These are phyloP conservation scores for Condylostylus longicornis DNA, from an alignment of 1,140 invertebrate species.

Conservation along the genomic window DNA sequence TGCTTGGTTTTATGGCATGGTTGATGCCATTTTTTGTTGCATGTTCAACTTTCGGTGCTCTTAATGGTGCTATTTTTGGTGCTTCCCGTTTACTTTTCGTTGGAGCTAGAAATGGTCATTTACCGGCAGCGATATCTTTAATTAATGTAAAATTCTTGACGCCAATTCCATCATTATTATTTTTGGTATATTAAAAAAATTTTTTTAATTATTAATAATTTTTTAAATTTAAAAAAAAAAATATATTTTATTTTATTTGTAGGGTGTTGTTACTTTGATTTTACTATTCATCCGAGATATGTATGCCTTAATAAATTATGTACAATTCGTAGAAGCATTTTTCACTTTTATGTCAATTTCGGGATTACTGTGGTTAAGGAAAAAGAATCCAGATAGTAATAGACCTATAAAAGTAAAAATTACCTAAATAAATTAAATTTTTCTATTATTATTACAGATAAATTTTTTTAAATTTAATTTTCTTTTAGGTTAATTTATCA, in stretches of 20 bases:
- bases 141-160: conserved; percentile 74
- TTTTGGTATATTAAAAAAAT: conserved; percentile 55
- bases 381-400: conserved; percentile 51
- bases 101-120: conserved; percentile 76
- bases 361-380: conserved; percentile 74
- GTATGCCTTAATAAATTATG: conserved; percentile 85
- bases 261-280: conserved; percentile 65
- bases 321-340: conserved; percentile 84
- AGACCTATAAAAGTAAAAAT: conserved; percentile 49
- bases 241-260: conserved; percentile 31
- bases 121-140: conserved; percentile 73
- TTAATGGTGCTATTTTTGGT: conserved; percentile 80
- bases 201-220: background rate
- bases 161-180: conserved; percentile 80
- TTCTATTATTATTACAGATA: background rate
- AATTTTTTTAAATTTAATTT: background rate
- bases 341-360: conserved; percentile 80
- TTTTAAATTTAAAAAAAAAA: conserved; percentile 6
- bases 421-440: background rate
- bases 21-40: conserved; percentile 79
- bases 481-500: conserved; percentile 44
- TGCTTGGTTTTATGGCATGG: conserved; percentile 66
- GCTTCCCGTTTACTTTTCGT: conserved; percentile 81
- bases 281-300: conserved; percentile 73
- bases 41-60: conserved; percentile 70